phyloP scores from a whole-genome alignment of 2,888 invertebrate genomes.

The Ectropis crepuscularia region DNA sequence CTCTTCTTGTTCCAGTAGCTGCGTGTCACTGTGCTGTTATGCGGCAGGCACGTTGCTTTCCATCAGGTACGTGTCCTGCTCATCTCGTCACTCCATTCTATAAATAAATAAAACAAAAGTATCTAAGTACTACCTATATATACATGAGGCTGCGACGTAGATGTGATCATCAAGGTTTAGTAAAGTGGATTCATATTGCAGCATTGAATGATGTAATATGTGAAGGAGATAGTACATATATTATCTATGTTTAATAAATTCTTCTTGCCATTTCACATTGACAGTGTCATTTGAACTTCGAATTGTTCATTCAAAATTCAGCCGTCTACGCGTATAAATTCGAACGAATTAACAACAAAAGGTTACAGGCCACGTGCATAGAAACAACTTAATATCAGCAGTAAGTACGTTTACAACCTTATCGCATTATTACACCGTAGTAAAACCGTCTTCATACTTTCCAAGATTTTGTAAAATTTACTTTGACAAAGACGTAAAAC shows the following conservation, averaged over 20 bases:
- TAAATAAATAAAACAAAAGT: too few species aligned
- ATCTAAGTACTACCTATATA: too few species aligned
- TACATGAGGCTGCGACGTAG: too few species aligned
- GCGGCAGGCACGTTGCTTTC: too few species aligned
- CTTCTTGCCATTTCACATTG: background rate
- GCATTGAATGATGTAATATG: too few species aligned
- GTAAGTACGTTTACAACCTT: background rate
- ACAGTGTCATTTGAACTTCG: background rate
- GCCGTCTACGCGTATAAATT: slow-evolving; percentile 6
- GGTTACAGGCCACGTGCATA: slow-evolving; percentile 18
- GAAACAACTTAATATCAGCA: slow-evolving; percentile 3
- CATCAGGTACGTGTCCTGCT: too few species aligned
- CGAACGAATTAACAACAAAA: slow-evolving; percentile 8
- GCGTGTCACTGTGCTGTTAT: too few species aligned
- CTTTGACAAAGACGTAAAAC: slow-evolving; percentile 5
- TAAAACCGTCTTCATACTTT: background rate
- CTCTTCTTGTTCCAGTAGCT: too few species aligned
- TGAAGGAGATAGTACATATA: background rate
- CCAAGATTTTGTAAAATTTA: background rate
- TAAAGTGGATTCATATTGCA: too few species aligned
- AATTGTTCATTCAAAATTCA: slow-evolving; percentile 5
- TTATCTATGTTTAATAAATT: background rate
- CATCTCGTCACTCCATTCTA: too few species aligned
- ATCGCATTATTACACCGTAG: background rate
- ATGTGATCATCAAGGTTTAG: too few species aligned